A percentile compares a stretch with the other conserved stretches of the same genome.
These are phyloP conservation scores for Glyptemys insculpta DNA, from an alignment of 2,797 vertebrate species.

Conservation along the genomic window DNA sequence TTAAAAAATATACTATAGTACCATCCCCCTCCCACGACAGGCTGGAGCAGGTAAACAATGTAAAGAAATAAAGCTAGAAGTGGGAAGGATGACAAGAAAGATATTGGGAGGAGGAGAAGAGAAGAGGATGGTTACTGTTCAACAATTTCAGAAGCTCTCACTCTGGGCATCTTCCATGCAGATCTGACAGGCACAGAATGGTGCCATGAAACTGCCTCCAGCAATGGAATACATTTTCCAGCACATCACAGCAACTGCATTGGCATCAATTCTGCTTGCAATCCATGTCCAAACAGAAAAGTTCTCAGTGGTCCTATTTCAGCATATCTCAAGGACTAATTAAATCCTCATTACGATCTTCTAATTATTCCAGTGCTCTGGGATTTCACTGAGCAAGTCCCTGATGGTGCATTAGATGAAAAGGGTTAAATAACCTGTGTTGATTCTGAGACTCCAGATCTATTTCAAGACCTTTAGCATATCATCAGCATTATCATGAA, in stretches of 20 bases:
- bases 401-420: constrained; percentile 78
- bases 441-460: constrained; percentile 80
- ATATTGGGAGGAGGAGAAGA: not conserved
- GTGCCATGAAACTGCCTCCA: constrained; percentile 76
- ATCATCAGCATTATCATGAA: constrained; percentile 82
- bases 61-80: not conserved
- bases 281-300: constrained; percentile 75
- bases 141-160: constrained; percentile 60
- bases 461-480: constrained; percentile 80
- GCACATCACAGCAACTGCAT: constrained; percentile 71
- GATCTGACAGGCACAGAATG: constrained; percentile 71
- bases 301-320: constrained; percentile 80
- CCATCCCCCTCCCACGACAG: constrained; percentile 11
- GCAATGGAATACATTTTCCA: constrained; percentile 75
- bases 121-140: not conserved
- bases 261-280: constrained; percentile 60
- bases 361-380: constrained; percentile 83
- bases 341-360: constrained; percentile 84
- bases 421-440: constrained; percentile 84
- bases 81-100: constrained; percentile 23
- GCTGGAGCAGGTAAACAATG: not conserved
- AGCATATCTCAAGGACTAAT: constrained; percentile 84
- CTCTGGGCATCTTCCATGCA: constrained; percentile 43
- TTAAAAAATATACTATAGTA: not conserved
- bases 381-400: constrained; percentile 77